These are phyloP conservation scores for Eupeodes corollae DNA, from an alignment of 1,140 invertebrate species.

Conservation along the genomic window DNA sequence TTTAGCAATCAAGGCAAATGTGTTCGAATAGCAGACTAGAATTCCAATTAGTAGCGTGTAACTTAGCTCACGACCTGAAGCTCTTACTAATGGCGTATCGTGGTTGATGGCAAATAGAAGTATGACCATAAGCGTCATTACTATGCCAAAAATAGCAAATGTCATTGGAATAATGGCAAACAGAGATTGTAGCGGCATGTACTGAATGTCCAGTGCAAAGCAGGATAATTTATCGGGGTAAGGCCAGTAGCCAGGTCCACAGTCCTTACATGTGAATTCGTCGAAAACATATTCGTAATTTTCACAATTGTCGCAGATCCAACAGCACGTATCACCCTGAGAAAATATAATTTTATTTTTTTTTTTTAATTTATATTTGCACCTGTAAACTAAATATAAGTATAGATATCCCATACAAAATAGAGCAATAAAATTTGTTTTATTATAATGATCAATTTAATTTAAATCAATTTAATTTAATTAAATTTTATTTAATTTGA, in stretches of 20 bases:
- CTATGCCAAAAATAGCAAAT: slow-evolving; percentile 55
- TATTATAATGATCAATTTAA: no score
- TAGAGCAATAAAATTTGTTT: no score
- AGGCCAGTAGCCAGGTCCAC: slow-evolving; percentile 51
- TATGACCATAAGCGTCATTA: slow-evolving; percentile 50
- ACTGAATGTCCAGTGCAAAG: slow-evolving; percentile 31
- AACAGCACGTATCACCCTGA: slow-evolving; percentile 57
- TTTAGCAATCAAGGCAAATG: slow-evolving; percentile 59
- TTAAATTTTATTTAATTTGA: no score
- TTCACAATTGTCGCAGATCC: slow-evolving; percentile 63
- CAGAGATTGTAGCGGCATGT: slow-evolving; percentile 45
- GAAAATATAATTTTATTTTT: background rate
- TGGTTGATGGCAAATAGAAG: slow-evolving; percentile 57
- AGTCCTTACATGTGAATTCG: slow-evolving; percentile 53
- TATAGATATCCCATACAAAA: no score
- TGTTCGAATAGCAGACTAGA: slow-evolving; percentile 39
- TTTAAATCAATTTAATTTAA: no score
- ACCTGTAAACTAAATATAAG: no score
- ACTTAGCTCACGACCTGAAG: slow-evolving; percentile 71
- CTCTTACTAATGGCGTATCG: slow-evolving; percentile 70
- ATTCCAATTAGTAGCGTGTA: slow-evolving; percentile 58
- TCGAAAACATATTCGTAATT: slow-evolving; percentile 54
- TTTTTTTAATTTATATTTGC: no score
- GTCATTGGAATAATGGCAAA: slow-evolving; percentile 56
- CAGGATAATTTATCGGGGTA: slow-evolving; percentile 49